A percentile compares a stretch with the other conserved stretches of the same genome.
These are phyloP conservation scores for Diorhabda sublineata DNA, from an alignment of 1,140 invertebrate species.

Conservation along the genomic window DNA sequence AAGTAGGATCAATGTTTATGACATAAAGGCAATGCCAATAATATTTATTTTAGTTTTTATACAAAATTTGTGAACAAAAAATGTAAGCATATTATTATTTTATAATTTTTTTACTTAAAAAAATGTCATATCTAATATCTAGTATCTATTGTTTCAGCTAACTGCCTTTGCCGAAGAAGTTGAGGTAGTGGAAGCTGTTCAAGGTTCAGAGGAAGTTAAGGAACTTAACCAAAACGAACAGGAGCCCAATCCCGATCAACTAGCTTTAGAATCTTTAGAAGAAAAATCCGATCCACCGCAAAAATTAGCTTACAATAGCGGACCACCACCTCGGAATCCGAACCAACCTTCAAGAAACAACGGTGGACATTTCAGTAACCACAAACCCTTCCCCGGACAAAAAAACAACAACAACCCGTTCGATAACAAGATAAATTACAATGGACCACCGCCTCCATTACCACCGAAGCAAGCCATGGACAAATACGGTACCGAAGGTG, in stretches of 20 bases:
- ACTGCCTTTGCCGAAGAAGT: slow-evolving; percentile 56
- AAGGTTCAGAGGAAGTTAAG: slow-evolving; percentile 53
- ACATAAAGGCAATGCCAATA: too few relatives aligned
- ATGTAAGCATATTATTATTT: too few relatives aligned
- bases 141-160: slow-evolving; percentile 45
- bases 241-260: slow-evolving; percentile 56
- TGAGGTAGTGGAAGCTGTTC: slow-evolving; percentile 60
- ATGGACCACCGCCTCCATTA: slow-evolving; percentile 61
- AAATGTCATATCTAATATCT: too few relatives aligned
- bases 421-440: slow-evolving; percentile 56
- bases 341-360: slow-evolving; percentile 19
- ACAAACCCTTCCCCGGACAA: slow-evolving; percentile 40
- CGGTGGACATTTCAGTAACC: slow-evolving; percentile 41
- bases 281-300: slow-evolving; percentile 54
- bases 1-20: too few relatives aligned
- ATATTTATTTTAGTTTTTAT: too few relatives aligned
- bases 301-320: slow-evolving; percentile 52
- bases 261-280: slow-evolving; percentile 60
- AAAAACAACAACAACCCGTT: slow-evolving; percentile 37
- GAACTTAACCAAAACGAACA: slow-evolving; percentile 46
- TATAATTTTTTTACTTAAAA: too few relatives aligned
- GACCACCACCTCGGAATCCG: slow-evolving; percentile 46
- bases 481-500: slow-evolving; percentile 52
- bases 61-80: too few relatives aligned
- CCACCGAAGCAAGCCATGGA: slow-evolving; percentile 53